Base-by-base conservation (phyloP, 2,113 vertebrate species). In the Passer domesticus region DNA sequence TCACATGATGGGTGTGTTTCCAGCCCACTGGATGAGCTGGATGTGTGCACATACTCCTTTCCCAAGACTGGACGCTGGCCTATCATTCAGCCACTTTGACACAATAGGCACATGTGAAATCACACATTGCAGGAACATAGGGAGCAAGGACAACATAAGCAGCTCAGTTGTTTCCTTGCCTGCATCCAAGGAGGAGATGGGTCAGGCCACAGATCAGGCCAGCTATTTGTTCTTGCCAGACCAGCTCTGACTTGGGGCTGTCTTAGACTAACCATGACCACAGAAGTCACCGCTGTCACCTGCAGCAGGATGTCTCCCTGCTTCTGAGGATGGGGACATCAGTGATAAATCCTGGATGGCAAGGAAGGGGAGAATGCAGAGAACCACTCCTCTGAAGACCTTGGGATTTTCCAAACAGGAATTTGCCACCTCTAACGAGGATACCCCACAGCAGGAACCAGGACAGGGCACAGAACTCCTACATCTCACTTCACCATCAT, bases 91-190 rank as follows among this genome's bases (percentile, higher is more conserved):
- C 30, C 68, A 27, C 79, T 96, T 77, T 83, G 79, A 86, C 88
- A 95, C 86, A 91, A 60, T 12, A n/a, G 90, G 94, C 90, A 49
- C 41, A 7, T 10, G 67, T 41, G 52, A 70, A 78, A 63, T 35
- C 44, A 49, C 0, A 1, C 53, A 64, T 23, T 7, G 19, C 0
- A 8, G 78, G 58, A 56, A 11, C 17, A 79, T 0, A 5, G 13
- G 47, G 12, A 87, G 60, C 44, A 47, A 59, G 33, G 17, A 84
- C 41, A 39, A 67, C 89, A 87, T 27, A 84, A 72, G 39, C 70
- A 87, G 35, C 62, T 82, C 16, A 0, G 15, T 23, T 81, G 59
- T 64, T 67, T 68, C 50, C 22, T 47, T 59, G 37, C 17, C 18
- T 37, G 16, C 28, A 55, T 80, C 41, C 59, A 70, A 66, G 25